phyloP scores from a whole-genome alignment of 1,140 invertebrate species.

The Hyphantria cunea region DNA sequence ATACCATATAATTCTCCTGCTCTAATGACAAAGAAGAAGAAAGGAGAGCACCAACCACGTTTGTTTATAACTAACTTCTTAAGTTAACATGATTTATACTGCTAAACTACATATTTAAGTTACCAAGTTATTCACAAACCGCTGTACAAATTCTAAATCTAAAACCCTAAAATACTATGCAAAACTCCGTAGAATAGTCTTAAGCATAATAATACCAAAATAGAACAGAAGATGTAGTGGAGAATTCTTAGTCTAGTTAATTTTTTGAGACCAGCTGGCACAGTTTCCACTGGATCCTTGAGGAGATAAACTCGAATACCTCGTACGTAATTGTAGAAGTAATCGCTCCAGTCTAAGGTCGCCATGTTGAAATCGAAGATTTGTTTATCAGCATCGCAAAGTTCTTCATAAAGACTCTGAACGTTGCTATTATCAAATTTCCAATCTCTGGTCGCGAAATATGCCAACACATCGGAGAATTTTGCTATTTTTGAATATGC shows the following conservation, averaged over 20 bases:
- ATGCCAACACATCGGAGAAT: slow-evolving; percentile 86
- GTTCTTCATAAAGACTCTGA: slow-evolving; percentile 56
- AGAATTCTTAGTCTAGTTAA: slow-evolving; percentile 41
- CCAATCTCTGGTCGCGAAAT: slow-evolving; percentile 88
- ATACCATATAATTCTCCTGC: too few relatives aligned
- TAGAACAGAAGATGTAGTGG: slow-evolving; percentile 43
- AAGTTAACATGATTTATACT: too few relatives aligned
- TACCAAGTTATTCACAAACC: too few relatives aligned
- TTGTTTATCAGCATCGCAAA: slow-evolving; percentile 82
- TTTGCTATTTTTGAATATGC: slow-evolving; percentile 89
- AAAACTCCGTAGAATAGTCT: slow-evolving; percentile 36
- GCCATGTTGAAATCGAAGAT: slow-evolving; percentile 84
- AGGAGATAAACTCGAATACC: slow-evolving; percentile 84
- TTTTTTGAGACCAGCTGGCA: slow-evolving; percentile 54
- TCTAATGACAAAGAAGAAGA: too few relatives aligned
- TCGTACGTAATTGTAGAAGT: slow-evolving; percentile 82
- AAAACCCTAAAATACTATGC: slow-evolving; percentile 25
- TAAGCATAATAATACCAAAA: slow-evolving; percentile 38
- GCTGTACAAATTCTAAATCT: not conserved
- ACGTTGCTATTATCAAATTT: slow-evolving; percentile 87
- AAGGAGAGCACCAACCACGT: too few relatives aligned
- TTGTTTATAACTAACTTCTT: too few relatives aligned
- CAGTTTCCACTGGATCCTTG: slow-evolving; percentile 83
- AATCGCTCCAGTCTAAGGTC: slow-evolving; percentile 83
- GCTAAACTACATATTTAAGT: too few relatives aligned